Evolutionary conservation across 1,140 invertebrate genomes (phyloP).

Genomic region (Dinoponera quadriceps): DNA sequence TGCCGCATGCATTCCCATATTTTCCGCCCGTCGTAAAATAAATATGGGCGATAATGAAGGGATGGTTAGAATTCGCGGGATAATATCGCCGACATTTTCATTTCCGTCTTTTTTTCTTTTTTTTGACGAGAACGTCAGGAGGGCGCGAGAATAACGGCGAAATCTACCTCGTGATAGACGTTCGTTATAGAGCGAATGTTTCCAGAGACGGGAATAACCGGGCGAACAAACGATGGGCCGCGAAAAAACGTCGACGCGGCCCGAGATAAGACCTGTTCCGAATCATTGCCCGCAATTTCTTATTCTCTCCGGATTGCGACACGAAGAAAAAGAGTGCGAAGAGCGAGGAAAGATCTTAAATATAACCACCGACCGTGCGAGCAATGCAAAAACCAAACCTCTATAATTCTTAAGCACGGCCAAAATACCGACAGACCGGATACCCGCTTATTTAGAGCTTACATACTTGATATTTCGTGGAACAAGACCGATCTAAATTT

Average conservation of each 20-base stretch:
- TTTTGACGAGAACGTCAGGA: constrained; percentile 9
- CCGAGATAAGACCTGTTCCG: constrained; percentile 47
- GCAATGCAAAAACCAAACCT: constrained; percentile 26
- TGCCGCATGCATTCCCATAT: background rate
- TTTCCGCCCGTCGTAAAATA: constrained; percentile 16
- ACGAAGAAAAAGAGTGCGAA: background rate
- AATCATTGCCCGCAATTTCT: constrained; percentile 69
- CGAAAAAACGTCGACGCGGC: constrained; percentile 53
- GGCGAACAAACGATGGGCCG: constrained; percentile 45
- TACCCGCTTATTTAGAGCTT: background rate
- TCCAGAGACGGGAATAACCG: constrained; percentile 53
- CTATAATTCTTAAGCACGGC: constrained; percentile 30
- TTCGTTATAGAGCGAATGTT: constrained; percentile 58
- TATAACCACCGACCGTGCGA: constrained; percentile 5
- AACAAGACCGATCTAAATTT: background rate
- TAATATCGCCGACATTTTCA: constrained; percentile 52
- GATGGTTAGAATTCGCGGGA: constrained; percentile 2
- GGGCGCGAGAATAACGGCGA: constrained; percentile 17
- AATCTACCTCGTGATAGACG: constrained; percentile 2
- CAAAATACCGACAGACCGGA: background rate
- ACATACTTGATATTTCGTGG: background rate
- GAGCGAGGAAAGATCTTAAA: constrained; percentile 35
- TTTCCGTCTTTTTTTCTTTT: constrained; percentile 14
- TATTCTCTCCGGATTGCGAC: constrained; percentile 57
- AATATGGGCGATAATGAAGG: constrained; percentile 31